Conservation (phyloP, 2,888 invertebrate genomes). For the Pogonocherus hispidulus region DNA sequence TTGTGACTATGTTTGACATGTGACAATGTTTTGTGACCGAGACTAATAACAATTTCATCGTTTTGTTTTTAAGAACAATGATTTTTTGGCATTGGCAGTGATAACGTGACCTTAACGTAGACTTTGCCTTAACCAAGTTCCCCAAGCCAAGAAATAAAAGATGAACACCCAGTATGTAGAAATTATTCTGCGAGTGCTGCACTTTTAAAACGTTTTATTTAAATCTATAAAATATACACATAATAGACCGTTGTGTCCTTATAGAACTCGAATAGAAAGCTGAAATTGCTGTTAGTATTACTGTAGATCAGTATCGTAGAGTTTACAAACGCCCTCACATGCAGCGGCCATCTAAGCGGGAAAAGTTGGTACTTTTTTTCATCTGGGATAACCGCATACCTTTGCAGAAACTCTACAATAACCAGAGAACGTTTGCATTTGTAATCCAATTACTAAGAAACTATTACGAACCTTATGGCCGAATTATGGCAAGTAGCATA, state of each 20-base stretch:
- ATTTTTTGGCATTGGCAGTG: too few species aligned
- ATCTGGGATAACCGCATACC: not conserved
- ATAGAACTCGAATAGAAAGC: constrained; percentile 22
- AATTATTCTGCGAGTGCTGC: not conserved
- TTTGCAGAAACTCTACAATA: not conserved
- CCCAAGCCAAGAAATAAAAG: too few species aligned
- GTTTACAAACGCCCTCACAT: constrained; percentile 5
- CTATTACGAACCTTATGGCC: too few species aligned
- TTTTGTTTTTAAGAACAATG: too few species aligned
- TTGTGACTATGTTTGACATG: too few species aligned
- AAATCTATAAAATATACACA: constrained; percentile 17
- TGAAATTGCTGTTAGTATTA: constrained; percentile 19
- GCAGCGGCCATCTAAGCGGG: not conserved
- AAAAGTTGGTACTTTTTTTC: constrained; percentile 1
- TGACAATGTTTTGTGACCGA: too few species aligned
- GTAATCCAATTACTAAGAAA: not conserved
- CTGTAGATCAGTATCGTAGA: constrained; percentile 14
- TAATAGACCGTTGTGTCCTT: constrained; percentile 12
- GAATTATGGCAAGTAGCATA: too few species aligned
- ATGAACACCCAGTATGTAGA: too few species aligned
- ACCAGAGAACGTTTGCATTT: not conserved
- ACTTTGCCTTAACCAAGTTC: too few species aligned
- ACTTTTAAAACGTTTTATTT: constrained; percentile 7
- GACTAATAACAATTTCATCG: too few species aligned
- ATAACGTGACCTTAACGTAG: too few species aligned